Conservation (phyloP, 2,113 vertebrate species). For the Pseudorhombus dupliciocellatus region DNA sequence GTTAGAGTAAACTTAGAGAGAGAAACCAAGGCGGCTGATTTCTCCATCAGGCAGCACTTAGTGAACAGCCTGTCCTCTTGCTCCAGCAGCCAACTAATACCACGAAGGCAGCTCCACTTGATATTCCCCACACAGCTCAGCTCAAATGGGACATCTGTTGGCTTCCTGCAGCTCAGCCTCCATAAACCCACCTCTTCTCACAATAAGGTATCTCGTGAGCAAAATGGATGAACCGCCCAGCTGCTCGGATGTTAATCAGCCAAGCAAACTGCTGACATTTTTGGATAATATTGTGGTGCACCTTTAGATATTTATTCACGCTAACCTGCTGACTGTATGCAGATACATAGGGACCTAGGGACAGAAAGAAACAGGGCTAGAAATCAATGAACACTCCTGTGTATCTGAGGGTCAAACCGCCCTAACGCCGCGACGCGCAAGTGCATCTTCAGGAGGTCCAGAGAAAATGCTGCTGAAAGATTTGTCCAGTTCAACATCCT, state of each 20-base stretch:
- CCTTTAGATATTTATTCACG: background rate
- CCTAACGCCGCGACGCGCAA: background rate
- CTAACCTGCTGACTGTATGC: background rate
- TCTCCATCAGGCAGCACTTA: slow-evolving; percentile 50
- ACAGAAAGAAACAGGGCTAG: background rate
- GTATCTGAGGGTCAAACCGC: slow-evolving; percentile 3
- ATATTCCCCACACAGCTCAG: slow-evolving; percentile 67
- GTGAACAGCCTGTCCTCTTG: slow-evolving; percentile 53
- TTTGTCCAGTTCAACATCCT: slow-evolving; percentile 45
- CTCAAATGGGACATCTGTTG: slow-evolving; percentile 74
- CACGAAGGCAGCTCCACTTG: slow-evolving; percentile 56
- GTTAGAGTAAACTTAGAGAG: slow-evolving; percentile 28
- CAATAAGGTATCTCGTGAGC: slow-evolving; percentile 38
- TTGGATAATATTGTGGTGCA: slow-evolving; percentile 10
- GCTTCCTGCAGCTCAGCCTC: slow-evolving; percentile 55
- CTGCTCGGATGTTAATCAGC: slow-evolving; percentile 58
- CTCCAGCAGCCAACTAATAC: slow-evolving; percentile 51
- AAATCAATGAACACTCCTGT: slow-evolving; percentile 11
- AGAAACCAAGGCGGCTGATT: slow-evolving; percentile 26
- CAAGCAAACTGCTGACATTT: slow-evolving; percentile 20
- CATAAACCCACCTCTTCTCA: slow-evolving; percentile 50
- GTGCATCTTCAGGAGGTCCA: slow-evolving; percentile 22
- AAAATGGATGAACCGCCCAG: slow-evolving; percentile 50
- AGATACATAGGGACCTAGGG: background rate
- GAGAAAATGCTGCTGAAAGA: slow-evolving; percentile 38